Evolutionary conservation across 2,888 invertebrate species (phyloP).

Genomic region (Odontothrips loti): DNA sequence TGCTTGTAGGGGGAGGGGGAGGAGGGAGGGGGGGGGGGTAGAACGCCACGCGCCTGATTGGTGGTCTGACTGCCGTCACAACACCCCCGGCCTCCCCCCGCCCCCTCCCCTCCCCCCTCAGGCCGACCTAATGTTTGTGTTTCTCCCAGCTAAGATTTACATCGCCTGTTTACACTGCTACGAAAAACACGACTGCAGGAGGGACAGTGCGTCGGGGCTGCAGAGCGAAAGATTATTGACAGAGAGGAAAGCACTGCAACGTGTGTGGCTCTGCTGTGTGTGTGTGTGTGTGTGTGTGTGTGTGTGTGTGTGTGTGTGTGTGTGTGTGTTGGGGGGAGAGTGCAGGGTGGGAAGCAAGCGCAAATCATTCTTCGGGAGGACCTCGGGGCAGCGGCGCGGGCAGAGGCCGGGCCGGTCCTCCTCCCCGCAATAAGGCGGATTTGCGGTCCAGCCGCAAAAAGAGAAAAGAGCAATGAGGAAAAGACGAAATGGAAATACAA

Average conservation of each 20-base stretch:
- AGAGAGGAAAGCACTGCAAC: not conserved
- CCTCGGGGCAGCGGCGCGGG: too few species aligned
- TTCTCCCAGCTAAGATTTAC: constrained; percentile 2
- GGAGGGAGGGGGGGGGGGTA: not conserved
- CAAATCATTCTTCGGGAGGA: too few species aligned
- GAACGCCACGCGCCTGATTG: not conserved
- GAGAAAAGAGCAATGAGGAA: too few species aligned
- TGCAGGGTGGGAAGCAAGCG: too few species aligned
- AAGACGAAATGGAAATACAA: too few species aligned
- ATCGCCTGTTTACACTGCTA: constrained; percentile 16
- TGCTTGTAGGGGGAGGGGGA: not conserved
- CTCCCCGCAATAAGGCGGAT: too few species aligned
- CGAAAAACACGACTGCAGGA: not conserved
- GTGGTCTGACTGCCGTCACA: constrained; percentile 6
- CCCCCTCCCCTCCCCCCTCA: not conserved
- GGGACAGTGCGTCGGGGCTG: not conserved
- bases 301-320: not conserved
- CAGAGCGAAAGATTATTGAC: not conserved
- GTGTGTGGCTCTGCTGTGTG: not conserved
- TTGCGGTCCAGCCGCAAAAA: too few species aligned
- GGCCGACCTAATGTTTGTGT: not conserved
- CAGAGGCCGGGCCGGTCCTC: too few species aligned
- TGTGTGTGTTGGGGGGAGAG: not conserved
- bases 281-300: not conserved
- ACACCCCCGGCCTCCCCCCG: not conserved